Base-by-base conservation (phyloP, 2,113 vertebrate species). In the Dinomys branickii region DNA sequence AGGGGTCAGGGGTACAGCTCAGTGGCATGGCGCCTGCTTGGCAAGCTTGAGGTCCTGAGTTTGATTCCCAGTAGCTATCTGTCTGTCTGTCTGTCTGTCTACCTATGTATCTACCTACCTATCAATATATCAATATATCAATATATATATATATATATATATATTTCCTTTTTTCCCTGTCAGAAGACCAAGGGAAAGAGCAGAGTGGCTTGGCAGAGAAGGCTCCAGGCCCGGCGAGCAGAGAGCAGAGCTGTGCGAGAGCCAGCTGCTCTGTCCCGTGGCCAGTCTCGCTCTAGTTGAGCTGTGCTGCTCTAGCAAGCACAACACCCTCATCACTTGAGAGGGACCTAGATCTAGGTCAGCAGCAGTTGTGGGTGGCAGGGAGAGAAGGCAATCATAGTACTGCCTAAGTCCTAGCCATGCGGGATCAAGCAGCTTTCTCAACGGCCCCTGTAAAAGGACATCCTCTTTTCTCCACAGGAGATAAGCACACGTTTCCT, bases 151-250 rank as follows among this genome's bases (percentile, higher is more conserved):
- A n/a, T n/a, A n/a, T n/a, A n/a, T 58, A 4, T 7, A 17, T 58
- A 22, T 6, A 59, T 2, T 26, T 19, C 19, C 5, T 56, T 19
- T 56, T 17, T 56, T 19, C 5, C 19, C 14, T 56, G 81, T 95
- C 91, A 86, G 91, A 96, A 97, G 93, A 35, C 69, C 52, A 90
- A 92, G 10, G 8, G 11, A 17, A 26, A 1, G 33, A 78, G 59
- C 26, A 19, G 11, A 13, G 63, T 28, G 33, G 71, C 41, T 47
- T 59, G 11, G 26, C 8, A 35, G 56, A 5, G 1, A 52, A 90
- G 41, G 30, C 24, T 20, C 52, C 5, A 38, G 44, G 16, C 58
- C n/a, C 5, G 33, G 38, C 14, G 35, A n/a, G 30, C 3, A 28
- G 58, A 58, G 56, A 54, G 56, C 5, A 28, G 92, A 50, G 28